Evolutionary conservation across 2,113 vertebrate genomes (phyloP), one percentile per base, ranked within the genome.

Genomic region (Boulengeromyrus knoepffleri): DNA sequence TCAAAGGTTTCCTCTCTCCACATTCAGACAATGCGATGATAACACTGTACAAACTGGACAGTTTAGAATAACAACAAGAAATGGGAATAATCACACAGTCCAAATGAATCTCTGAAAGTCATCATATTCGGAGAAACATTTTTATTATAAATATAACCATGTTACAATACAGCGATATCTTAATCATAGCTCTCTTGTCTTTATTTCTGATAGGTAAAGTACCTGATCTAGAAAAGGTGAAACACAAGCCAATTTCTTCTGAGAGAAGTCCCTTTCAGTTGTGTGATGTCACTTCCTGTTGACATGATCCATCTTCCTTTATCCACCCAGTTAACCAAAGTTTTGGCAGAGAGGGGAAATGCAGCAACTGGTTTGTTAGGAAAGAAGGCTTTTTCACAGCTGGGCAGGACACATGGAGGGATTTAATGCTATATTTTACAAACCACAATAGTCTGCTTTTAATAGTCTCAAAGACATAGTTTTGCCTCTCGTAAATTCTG

Each of bases 391-490:
- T 88, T 89, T 89, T 89, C 77, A 85, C 53, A 85, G 89, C 80
- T 36, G 52, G 52, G 24, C 80, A 89, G 36, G 83, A 85, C 77
- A 85, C 77, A 85, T 46, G 36, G 77, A 39, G 89, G 53, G 24
- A 89, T 85, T 89, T 62, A 85, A 89, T 85, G 36, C 36, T 85
- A 62, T 58, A 89, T 58, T 89, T 89, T 85, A 31, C 31, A 89
- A 58, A 85, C 89, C 89, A 58, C 89, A 85, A 27, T 85, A 85
- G 89, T 85, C 77, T 85, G 89, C 80, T 52, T 62, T 89, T 89
- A 89, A 90, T 88, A 90, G 62, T 86, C 87, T 90, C 85, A 62
- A 83, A 88, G 50, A 70, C 90, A 90, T 88, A 84, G 70, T 88
- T 90, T 88, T 47, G 70, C 62, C 88, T 39, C 90, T 88, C 24